Evolutionary conservation across 2,113 vertebrate genomes (phyloP), one percentile per base, ranked within the genome.

Genomic region (Kobus ellipsiprymnus): DNA sequence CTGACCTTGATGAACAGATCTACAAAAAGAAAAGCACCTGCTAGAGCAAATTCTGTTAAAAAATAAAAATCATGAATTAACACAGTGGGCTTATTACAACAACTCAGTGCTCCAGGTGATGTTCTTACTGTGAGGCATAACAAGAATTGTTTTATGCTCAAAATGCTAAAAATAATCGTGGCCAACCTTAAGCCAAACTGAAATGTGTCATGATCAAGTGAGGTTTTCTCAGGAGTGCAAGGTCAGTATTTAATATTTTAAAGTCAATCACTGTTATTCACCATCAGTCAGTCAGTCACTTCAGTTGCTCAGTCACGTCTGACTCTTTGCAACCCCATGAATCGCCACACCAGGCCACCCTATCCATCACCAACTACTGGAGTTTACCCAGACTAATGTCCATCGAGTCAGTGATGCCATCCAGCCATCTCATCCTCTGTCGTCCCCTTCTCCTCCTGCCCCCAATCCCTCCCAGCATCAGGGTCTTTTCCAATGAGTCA

Each of bases 91-190:
- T 59, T 78, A 33, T 74, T 64, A 86, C 6, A 48, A 57, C 36
- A 91, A 54, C 27, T 88, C 21, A 46, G 23, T 23, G 6, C 46
- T 81, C 17, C 19, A 36, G 14, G 29, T 71, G 64, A 50, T 46
- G 36, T 50, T 82, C 33, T 50, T 33, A 81, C n/a, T 36, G 2
- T 23, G 29, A 13, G 2, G 57, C 46, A 30, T 33, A 50, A 48
- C 15, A 87, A 87, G 71, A 64, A 2, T n/a, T 84, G 8, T 83
- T 80, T 81, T 74, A 29, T 60, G 14, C 4, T 83, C 62, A 33
- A 87, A 85, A 46, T 84, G 4, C 87, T 95, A 90, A 90, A 97
- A 93, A 84, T 74, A 88, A 93, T 86, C 12, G 67, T 16, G 15
- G 23, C 19, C 40, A 48, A 57, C 16, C 5, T 80, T 78, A 52